Base-by-base conservation (phyloP, 2,888 invertebrate genomes). In the Aspidiotus rigidus region DNA sequence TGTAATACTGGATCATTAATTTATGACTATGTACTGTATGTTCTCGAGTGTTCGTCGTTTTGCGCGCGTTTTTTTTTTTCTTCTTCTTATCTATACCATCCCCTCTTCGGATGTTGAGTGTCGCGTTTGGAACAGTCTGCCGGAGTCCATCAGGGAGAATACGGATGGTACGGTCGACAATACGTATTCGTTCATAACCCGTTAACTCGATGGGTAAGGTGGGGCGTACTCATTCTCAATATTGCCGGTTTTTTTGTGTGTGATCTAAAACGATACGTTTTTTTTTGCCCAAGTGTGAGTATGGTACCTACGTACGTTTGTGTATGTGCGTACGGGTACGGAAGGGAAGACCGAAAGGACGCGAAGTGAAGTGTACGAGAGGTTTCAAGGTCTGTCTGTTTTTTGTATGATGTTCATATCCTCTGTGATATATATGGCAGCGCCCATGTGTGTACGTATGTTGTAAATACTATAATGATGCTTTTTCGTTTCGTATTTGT, bases 321-420 rank as follows among this genome's bases (percentile, higher is more conserved):
- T 49, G 11, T 49, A 11, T n/a, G 49, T n/a, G 49, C 11, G 11
- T 49, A 49, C n/a, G 49, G 49, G n/a, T 6, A n/a, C 11, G 49
- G 49, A 11, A n/a, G 49, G 6, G 49, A 5, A 28, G 28, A 28
- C 28, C 28, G 28, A 49, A n/a, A 49, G n/a, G 49, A 49, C n/a
- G n/a, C 11, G n/a, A 49, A n/a, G n/a, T 49, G 49, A 49, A 11
- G 49, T 49, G 49, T n/a, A 28, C 28, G 28, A 28, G 49, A 49
- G 49, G 49, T 49, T 49, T 49, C 49, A 49, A 49, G 49, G 49
- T 49, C 49, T 49, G 49, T 49, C 49, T 49, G 49, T 49, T 11
- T 49, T 49, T n/a, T 49, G 49, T 49, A n/a, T 49, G 49, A 49
- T 49, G 49, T n/a, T 49, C 49, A n/a, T 49, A 49, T 49, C 49